Evolutionary conservation across 2,113 vertebrate species (phyloP).

Genomic region (Potamarius usumacintae): DNA sequence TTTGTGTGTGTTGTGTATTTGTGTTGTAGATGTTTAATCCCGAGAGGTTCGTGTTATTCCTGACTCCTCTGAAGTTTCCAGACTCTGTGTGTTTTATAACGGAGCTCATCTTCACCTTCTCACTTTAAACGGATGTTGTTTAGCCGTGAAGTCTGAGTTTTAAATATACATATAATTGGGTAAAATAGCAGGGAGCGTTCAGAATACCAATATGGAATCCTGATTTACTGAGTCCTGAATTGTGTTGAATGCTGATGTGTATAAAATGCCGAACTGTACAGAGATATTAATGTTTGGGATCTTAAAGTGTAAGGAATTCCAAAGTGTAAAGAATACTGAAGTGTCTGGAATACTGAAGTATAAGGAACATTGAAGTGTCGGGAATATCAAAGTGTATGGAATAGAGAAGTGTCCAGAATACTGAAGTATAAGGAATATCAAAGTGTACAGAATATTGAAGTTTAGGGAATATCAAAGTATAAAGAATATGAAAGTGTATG

Average conservation of each 20-base stretch:
- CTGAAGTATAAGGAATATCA: background rate
- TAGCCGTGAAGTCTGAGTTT: background rate
- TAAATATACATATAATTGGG: background rate
- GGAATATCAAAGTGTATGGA: background rate
- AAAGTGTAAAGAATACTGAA: background rate
- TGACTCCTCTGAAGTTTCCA: background rate
- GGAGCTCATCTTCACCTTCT: background rate
- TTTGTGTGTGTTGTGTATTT: conserved; percentile 17
- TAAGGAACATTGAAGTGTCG: background rate
- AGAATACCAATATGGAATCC: background rate
- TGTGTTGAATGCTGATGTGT: background rate
- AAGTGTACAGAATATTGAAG: background rate
- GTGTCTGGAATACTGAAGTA: background rate
- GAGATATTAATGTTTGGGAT: background rate
- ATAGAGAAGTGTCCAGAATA: background rate
- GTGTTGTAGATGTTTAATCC: background rate
- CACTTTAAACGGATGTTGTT: background rate
- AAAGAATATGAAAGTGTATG: background rate
- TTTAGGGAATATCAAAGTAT: no score
- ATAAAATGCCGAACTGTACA: background rate
- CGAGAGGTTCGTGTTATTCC: background rate
- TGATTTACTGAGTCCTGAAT: background rate
- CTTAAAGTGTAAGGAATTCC: no score
- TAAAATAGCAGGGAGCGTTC: background rate
- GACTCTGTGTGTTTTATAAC: background rate